Conservation (phyloP, 2,113 vertebrate genomes). For the Amphilophus citrinellus region DNA sequence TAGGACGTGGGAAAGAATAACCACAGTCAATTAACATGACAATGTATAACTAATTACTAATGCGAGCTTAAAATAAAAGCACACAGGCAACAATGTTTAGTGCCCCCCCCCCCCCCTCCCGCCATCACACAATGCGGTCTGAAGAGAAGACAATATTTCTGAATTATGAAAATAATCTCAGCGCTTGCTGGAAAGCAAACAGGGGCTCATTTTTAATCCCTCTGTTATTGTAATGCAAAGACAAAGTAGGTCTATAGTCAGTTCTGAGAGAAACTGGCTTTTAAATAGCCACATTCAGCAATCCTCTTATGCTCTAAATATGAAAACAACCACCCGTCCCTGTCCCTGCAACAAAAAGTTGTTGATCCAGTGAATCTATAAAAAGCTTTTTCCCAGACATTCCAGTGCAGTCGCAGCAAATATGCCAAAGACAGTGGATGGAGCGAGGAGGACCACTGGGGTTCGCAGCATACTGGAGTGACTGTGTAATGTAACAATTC, state of each 20-base stretch:
- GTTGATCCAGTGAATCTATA: slow-evolving; percentile 70
- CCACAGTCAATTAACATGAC: slow-evolving; percentile 59
- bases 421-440: slow-evolving; percentile 50
- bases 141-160: slow-evolving; percentile 44
- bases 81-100: slow-evolving; percentile 45
- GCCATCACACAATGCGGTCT: slow-evolving; percentile 43
- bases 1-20: slow-evolving; percentile 70
- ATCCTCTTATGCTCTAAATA: slow-evolving; percentile 70
- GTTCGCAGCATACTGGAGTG: slow-evolving; percentile 26
- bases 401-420: slow-evolving; percentile 66
- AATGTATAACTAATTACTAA: slow-evolving; percentile 67
- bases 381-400: slow-evolving; percentile 78
- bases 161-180: slow-evolving; percentile 65
- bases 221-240: slow-evolving; percentile 56
- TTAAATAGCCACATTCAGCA: slow-evolving; percentile 65
- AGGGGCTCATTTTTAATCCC: slow-evolving; percentile 63
- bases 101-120: neutral
- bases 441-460: slow-evolving; percentile 36
- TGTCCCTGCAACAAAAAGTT: slow-evolving; percentile 43
- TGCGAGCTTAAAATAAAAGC: slow-evolving; percentile 56
- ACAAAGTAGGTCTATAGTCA: slow-evolving; percentile 52
- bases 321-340: slow-evolving; percentile 62
- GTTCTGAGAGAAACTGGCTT: slow-evolving; percentile 45
- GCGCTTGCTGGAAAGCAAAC: slow-evolving; percentile 48
- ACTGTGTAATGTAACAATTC: slow-evolving; percentile 36